These are phyloP conservation scores for Calliphora vomitoria DNA, from an alignment of 2,888 invertebrate species.

Conservation along the genomic window DNA sequence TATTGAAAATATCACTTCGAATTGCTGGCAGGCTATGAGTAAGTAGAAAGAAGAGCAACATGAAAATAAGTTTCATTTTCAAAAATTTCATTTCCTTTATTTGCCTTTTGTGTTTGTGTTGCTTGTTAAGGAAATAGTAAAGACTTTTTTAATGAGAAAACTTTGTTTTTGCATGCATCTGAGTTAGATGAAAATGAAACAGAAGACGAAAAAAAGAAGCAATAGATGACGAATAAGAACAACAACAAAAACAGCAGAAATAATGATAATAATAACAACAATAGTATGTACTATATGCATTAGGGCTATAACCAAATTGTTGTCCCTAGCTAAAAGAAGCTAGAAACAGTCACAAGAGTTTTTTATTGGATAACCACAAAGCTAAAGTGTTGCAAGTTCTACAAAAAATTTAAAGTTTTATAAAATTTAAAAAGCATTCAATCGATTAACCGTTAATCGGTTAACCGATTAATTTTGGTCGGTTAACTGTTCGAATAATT, in stretches of 20 bases:
- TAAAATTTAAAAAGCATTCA: too few relatives aligned
- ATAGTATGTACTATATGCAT: neutral
- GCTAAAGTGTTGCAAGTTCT: too few relatives aligned
- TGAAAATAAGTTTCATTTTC: conserved; percentile 62
- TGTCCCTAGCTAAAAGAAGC: too few relatives aligned
- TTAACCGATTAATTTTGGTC: too few relatives aligned
- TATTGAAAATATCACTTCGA: too few relatives aligned
- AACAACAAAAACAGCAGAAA: neutral
- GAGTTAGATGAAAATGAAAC: conserved; percentile 6
- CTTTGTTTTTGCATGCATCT: conserved; percentile 64
- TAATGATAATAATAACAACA: conserved; percentile 29
- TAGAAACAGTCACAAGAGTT: too few relatives aligned
- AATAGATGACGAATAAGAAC: conserved; percentile 10
- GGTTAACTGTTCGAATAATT: too few relatives aligned
- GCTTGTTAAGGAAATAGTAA: conserved; percentile 67
- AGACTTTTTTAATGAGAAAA: conserved; percentile 72
- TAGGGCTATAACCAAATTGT: too few relatives aligned
- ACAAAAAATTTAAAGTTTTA: too few relatives aligned
- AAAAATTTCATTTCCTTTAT: conserved; percentile 66
- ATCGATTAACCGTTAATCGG: too few relatives aligned
- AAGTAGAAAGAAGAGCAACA: conserved; percentile 1
- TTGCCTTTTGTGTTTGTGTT: conserved; percentile 62
- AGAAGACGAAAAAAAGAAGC: neutral
- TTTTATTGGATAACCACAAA: too few relatives aligned
- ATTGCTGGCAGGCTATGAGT: neutral